Base-by-base conservation (phyloP, 2,888 invertebrate species). In the Pseudococcus jackbeardsleyi region DNA sequence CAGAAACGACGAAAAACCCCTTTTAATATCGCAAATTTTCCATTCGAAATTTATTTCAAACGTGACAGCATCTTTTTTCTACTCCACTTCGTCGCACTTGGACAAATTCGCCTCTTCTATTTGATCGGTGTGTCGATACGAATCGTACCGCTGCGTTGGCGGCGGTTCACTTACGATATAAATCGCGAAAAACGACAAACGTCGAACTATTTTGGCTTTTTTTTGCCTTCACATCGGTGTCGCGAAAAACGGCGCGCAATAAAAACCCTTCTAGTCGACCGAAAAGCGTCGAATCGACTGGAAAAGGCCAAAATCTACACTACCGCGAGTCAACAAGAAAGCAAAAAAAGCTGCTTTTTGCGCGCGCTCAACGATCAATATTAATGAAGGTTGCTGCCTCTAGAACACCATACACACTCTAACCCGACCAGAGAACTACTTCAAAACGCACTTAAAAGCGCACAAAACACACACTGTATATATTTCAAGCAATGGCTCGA, bases 301-400 rank as follows among this genome's bases (percentile, higher is more conserved):
- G 79, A 82, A 82, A 82, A 82, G 79, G 79, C 79, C 79, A 82
- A 82, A 82, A 82, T 82, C 46, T 82, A 82, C 79, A 33, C 46
- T 46, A 82, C 79, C 79, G 64, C 79, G 46, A 82, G 79, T 82
- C 46, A 82, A 82, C 79, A 46, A 54, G 85, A 85, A 85, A 85
- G 22, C 79, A 19, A 54, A 46, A 85, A 85, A 85, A 26, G 59
- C 33, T 9, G 82, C 85, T 54, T 85, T 85, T 85, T 85, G 85
- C 85, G 85, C 85, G 85, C 85, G 85, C 85, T 85, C 85, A 17
- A 85, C 85, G 85, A 85, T 85, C 85, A 85, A 85, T 85, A 85
- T 85, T 64, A 54, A 85, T 64, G 85, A 85, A 85, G 85, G 54
- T 85, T 85, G 85, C 33, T 72, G 72, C 33, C 12, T 33, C 33